These are phyloP conservation scores for Acanthosepion esculentum DNA, from an alignment of 2,888 invertebrate genomes.

Conservation along the genomic window DNA sequence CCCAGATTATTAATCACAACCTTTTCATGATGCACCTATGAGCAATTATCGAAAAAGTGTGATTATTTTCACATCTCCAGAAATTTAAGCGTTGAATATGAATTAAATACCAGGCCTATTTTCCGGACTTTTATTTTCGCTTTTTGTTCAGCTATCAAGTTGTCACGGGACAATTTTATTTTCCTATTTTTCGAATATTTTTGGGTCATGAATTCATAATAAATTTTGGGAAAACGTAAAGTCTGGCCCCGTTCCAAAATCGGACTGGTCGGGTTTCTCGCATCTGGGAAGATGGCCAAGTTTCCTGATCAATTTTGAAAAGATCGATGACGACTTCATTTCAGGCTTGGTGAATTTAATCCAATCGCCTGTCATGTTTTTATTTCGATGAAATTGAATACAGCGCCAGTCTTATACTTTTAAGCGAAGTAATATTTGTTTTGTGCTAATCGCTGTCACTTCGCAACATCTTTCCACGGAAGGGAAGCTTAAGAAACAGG, in stretches of 20 bases:
- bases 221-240: background rate
- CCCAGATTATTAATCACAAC: too few species aligned
- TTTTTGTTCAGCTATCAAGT: background rate
- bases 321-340: background rate
- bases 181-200: background rate
- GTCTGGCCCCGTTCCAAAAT: background rate
- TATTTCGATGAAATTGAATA: constrained; percentile 21
- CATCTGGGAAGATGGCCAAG: background rate
- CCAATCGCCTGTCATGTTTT: background rate
- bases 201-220: background rate
- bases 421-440: constrained; percentile 6
- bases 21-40: too few species aligned
- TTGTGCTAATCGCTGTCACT: background rate
- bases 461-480: background rate
- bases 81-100: too few species aligned
- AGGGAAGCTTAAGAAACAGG: background rate
- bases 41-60: too few species aligned
- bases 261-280: background rate
- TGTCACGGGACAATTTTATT: background rate
- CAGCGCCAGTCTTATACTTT: background rate
- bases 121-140: too few species aligned
- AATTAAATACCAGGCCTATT: too few species aligned
- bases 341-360: constrained; percentile 23
- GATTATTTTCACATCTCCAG: too few species aligned
- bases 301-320: background rate